Evolutionary conservation across 2,797 vertebrate species (phyloP).

Genomic region (Leptoclinus maculatus): DNA sequence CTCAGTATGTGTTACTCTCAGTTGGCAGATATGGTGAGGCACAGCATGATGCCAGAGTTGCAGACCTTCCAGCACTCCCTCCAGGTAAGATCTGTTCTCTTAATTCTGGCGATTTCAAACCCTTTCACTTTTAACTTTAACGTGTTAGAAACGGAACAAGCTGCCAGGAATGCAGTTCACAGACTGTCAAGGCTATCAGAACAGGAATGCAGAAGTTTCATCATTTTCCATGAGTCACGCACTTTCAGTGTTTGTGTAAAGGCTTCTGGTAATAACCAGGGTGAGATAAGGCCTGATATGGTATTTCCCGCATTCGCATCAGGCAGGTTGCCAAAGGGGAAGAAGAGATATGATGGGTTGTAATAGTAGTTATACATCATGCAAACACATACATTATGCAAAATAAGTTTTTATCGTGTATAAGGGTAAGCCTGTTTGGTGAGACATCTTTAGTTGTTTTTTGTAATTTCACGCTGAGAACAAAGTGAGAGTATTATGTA

Average conservation of each 20-base stretch:
- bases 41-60: conserved; percentile 75
- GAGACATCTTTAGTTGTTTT: too few species aligned
- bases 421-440: neutral
- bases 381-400: too few species aligned
- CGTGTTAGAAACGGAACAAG: neutral
- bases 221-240: conserved; percentile 49
- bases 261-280: conserved; percentile 62
- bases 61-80: conserved; percentile 73
- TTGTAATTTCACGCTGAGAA: neutral
- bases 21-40: conserved; percentile 83
- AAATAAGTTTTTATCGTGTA: neutral
- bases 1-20: conserved; percentile 49
- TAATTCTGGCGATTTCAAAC: conserved; percentile 11
- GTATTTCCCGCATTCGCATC: conserved; percentile 46
- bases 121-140: conserved; percentile 12
- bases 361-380: neutral
- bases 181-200: conserved; percentile 8
- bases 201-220: conserved; percentile 39
- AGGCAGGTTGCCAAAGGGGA: conserved; percentile 32
- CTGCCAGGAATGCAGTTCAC: conserved; percentile 14
- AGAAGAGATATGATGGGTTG: neutral
- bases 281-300: conserved; percentile 33
- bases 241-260: conserved; percentile 36
- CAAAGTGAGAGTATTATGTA: neutral
- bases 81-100: conserved; percentile 73